Base-by-base conservation (phyloP, 2,888 invertebrate species). In the Drosophila imparisetae region DNA sequence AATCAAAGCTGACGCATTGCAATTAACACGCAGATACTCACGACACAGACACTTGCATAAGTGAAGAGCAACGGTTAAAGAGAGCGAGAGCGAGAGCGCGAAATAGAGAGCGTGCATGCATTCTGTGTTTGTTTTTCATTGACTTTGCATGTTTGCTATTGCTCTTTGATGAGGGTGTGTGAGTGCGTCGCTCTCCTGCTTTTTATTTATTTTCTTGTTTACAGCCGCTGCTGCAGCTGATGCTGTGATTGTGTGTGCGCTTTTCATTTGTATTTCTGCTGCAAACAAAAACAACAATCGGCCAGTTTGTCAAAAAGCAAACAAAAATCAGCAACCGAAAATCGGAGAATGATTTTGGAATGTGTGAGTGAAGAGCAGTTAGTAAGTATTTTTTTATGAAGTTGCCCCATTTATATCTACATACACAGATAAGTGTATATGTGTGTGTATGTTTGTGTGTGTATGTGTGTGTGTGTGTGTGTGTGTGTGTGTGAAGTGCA, bases 1-100 rank as follows among this genome's bases (percentile, higher is more conserved):
- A 83, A 77, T 82, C 83, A 83, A 68, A 82, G 80, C 76, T 63
- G 72, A 77, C 70, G 86, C 86, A 83, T 68, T 85, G 83, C 69
- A 85, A 82, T 77, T 79, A 82, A 70, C 75, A 79, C 73, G 63
- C 57, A 65, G 40, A 53, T 65, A 78, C 60, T 38, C 61, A 62
- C 61, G 27, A 52, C 29, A 32, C 54, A 52, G 11, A 30, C 1
- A 32, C 53, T 61, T 49, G 30, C 27, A 38, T 24, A 27, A 13
- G 40, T 27, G 29, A 34, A 63, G 52, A 57, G 66, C 13, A 65
- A 50, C 61, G 13, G 27, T 30, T 29, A 45, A 24, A 55, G n/a
- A 48, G 48, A 29, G 30, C 13, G 53, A 34, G 5, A n/a, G 24
- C 18, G 42, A 62, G 40, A 55, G 55, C 3, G 58, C 38, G 38